Conservation (phyloP, 2,113 vertebrate species). For the Oryzias woworae region DNA sequence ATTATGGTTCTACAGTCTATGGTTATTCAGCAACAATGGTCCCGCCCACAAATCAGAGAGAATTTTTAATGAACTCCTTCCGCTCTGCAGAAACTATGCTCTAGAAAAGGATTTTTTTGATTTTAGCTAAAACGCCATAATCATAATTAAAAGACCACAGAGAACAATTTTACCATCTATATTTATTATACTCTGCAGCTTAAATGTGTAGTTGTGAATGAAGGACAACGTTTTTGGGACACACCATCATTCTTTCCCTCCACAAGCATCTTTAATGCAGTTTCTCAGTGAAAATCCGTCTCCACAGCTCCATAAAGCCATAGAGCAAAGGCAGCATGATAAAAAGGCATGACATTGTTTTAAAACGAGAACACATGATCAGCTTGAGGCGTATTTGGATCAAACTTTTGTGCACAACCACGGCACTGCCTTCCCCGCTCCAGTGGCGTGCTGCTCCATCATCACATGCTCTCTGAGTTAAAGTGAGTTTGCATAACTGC, state of each 20-base stretch:
- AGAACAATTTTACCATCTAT: too few relatives aligned
- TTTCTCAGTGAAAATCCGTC: constrained; percentile 15
- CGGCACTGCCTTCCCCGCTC: background rate
- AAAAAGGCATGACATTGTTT: constrained; percentile 3
- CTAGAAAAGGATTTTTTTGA: too few relatives aligned
- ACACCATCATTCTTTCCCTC: constrained; percentile 1
- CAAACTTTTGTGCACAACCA: background rate
- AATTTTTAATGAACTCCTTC: too few relatives aligned
- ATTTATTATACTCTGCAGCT: too few relatives aligned
- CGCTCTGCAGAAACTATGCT: too few relatives aligned
- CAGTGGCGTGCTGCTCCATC: constrained; percentile 16
- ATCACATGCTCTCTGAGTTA: constrained; percentile 20
- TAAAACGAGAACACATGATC: constrained; percentile 9
- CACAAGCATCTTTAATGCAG: constrained; percentile 32
- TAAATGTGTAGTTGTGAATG: background rate
- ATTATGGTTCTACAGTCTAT: too few relatives aligned
- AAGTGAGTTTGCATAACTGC: constrained; percentile 49
- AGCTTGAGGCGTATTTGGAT: constrained; percentile 6
- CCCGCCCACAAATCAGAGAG: too few relatives aligned
- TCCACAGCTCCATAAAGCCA: constrained; percentile 18
- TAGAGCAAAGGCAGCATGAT: constrained; percentile 34
- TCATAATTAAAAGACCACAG: too few relatives aligned
- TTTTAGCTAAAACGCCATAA: too few relatives aligned
- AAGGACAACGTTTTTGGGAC: constrained; percentile 1
- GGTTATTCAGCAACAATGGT: too few relatives aligned